Evolutionary conservation across 2,113 vertebrate genomes (phyloP).

Genomic region (Ictalurus furcatus): DNA sequence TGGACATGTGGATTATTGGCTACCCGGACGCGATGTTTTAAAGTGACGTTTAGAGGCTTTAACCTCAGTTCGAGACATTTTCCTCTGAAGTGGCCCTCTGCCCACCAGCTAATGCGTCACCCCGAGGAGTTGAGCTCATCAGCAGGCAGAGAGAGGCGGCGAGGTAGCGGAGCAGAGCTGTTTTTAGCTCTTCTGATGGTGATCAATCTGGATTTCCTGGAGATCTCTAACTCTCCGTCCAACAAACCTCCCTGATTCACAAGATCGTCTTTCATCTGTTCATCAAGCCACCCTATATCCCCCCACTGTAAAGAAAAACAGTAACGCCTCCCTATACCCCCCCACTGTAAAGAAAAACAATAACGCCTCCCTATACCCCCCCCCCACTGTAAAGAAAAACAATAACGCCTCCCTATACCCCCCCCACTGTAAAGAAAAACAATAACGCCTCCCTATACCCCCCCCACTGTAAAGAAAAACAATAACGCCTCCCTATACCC

Average conservation of each 20-base stretch:
- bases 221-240: neutral
- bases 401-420: no score
- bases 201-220: slow-evolving; percentile 21
- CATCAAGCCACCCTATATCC: neutral
- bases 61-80: neutral
- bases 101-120: neutral
- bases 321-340: no score
- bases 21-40: neutral
- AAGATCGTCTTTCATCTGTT: slow-evolving; percentile 3
- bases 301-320: no score
- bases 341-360: no score
- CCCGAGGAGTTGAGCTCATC: slow-evolving; percentile 11
- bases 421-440: no score
- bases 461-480: no score
- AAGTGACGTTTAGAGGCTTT: neutral
- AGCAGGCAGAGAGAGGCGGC: neutral
- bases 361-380: no score
- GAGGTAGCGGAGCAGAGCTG: neutral
- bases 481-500: no score
- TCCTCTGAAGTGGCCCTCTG: neutral
- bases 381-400: no score
- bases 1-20: neutral
- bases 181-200: slow-evolving; percentile 17
- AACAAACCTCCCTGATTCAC: neutral
- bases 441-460: no score